Evolutionary conservation across 2,797 vertebrate genomes (phyloP), one percentile per base, ranked within the genome.

Genomic region (Cyprinodon diabolis): DNA sequence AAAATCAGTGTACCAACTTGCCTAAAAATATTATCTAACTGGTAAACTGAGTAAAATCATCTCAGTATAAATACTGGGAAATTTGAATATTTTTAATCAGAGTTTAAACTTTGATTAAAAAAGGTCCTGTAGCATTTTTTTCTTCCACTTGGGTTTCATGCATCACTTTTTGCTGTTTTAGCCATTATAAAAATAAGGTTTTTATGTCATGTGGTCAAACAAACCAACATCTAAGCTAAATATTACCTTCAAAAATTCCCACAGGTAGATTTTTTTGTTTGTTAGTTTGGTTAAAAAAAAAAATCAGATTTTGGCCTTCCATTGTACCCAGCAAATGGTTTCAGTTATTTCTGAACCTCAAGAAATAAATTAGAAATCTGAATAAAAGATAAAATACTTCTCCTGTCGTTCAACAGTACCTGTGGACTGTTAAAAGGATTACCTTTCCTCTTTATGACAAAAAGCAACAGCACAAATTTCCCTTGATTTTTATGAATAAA

Each of bases 401-500:
- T 68, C 0, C 14, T 13, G 14, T 19, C 35, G 4, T 25, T 52
- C 3, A 66, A 58, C 23, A 25, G 21, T 52, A 14, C 8, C 23
- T 47, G 11, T 43, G 30, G 21, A 6, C 25, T 43, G 43, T 69
- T 19, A 51, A 60, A 60, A 0, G 0, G n/a, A 19, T 66, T 47
- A 54, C 49, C 9, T 43, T 45, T 74, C n/a, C 66, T 68, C 30
- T 67, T 74, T 15, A 55, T n/a, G 14, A 60, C 2, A 66, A 77
- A 63, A 78, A 49, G 23, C 30, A 54, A 76, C 72, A 52, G 1
- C 52, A 25, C 37, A 49, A 1, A 52, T 68, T 60, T 45, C 6
- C 19, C 47, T 0, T 58, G 74, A 57, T 72, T 62, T 25, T 0
- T 62, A 69, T 48, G 56, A 54, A 74, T 63, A 70, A 81, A 81